Evolutionary conservation across 2,113 vertebrate genomes (phyloP).

Genomic region (Chionomys nivalis): DNA sequence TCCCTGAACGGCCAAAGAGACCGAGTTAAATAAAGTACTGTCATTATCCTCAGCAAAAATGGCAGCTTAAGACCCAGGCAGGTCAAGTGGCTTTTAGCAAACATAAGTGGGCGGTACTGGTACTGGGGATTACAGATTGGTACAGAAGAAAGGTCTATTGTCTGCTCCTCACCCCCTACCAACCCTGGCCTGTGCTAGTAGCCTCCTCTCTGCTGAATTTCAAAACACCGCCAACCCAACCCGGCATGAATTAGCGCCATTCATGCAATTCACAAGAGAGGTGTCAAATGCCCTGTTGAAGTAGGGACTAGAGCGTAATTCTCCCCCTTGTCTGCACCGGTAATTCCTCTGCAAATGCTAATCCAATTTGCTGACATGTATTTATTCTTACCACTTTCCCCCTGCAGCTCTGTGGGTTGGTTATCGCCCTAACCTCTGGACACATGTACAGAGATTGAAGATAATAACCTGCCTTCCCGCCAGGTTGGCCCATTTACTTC

Average conservation of each 20-base stretch:
- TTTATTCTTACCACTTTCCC: conserved; percentile 58
- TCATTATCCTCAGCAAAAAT: conserved; percentile 7
- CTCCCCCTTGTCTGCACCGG: conserved; percentile 31
- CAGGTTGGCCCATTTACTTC: conserved; percentile 65
- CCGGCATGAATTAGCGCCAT: conserved; percentile 43
- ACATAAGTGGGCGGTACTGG: background rate
- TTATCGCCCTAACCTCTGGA: conserved; percentile 70
- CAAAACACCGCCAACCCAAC: conserved; percentile 40
- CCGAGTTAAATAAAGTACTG: conserved; percentile 35
- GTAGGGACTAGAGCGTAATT: background rate
- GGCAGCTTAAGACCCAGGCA: background rate
- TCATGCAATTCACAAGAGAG: conserved; percentile 41
- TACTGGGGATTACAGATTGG: background rate
- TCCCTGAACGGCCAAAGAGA: conserved; percentile 1
- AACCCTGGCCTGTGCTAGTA: background rate
- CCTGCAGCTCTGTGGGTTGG: conserved; percentile 51
- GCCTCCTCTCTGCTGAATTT: conserved; percentile 13
- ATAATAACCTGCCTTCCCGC: conserved; percentile 68
- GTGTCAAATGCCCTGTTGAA: conserved; percentile 39
- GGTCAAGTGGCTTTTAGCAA: conserved; percentile 49
- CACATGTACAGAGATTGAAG: conserved; percentile 74
- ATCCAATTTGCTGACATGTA: conserved; percentile 70
- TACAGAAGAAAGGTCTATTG: background rate
- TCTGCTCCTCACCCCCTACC: background rate
- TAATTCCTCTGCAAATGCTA: conserved; percentile 40